Evolutionary conservation across 92 coral and sea anemone genomes (phyloP).

Genomic region (Diadumene lineata): DNA sequence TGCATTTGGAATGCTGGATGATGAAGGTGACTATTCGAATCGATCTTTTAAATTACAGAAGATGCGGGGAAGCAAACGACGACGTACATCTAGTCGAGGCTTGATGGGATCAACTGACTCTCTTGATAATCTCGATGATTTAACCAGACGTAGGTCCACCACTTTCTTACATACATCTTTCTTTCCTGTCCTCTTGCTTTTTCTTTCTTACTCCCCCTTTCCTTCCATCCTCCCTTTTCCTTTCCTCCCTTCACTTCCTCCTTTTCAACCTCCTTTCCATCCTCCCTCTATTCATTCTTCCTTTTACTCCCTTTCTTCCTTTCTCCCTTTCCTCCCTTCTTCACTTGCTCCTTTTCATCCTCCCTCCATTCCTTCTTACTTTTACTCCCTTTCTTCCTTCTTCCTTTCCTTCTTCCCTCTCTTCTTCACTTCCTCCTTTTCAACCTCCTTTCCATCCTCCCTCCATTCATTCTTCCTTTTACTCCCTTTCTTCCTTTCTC

Average conservation of each 20-base stretch:
- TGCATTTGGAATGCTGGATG: constrained; percentile 54
- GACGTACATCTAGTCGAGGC: constrained; percentile 62
- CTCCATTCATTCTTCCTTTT: background rate
- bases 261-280: background rate
- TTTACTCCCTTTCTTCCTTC: background rate
- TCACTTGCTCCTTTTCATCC: background rate
- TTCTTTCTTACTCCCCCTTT: background rate
- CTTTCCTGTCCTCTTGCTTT: background rate
- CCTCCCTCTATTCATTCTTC: background rate
- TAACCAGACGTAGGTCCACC: constrained; percentile 55
- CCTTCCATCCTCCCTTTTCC: background rate
- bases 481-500: background rate
- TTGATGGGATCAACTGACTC: constrained; percentile 91
- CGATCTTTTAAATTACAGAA: constrained; percentile 63
- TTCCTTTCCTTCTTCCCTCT: background rate
- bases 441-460: background rate
- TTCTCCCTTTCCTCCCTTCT: background rate
- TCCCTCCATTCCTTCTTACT: background rate
- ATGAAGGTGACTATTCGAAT: constrained; percentile 59
- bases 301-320: background rate
- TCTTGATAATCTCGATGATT: constrained; percentile 58
- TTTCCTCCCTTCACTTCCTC: background rate
- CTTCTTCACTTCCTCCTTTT: background rate
- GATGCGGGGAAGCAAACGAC: constrained; percentile 46
- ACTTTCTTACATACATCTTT: background rate